These are phyloP conservation scores for Drosophila prolongata DNA, from an alignment of 2,888 invertebrate species.

Conservation along the genomic window DNA sequence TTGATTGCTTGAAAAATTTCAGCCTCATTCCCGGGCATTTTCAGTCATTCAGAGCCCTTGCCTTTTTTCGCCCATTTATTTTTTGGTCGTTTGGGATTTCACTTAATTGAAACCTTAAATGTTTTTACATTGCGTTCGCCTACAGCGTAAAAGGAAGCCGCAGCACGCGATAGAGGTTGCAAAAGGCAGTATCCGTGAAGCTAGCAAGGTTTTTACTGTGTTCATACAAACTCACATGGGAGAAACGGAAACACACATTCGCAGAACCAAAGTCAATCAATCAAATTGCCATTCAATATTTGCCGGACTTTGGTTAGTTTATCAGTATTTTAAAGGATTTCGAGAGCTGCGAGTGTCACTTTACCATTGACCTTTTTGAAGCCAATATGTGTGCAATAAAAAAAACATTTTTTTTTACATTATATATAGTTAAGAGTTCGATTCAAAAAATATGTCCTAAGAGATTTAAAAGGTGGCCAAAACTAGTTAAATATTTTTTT, in stretches of 20 bases:
- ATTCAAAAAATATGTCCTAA: no score
- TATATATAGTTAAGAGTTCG: no score
- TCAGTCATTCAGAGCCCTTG: constrained; percentile 38
- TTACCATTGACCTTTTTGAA: neutral
- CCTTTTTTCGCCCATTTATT: constrained; percentile 37
- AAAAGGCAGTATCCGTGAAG: constrained; percentile 1
- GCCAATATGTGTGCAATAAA: no score
- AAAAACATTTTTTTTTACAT: no score
- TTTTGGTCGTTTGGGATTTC: constrained; percentile 57
- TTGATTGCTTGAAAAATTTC: constrained; percentile 71
- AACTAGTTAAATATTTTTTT: no score
- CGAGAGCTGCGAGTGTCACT: constrained; percentile 13
- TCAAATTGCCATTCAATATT: constrained; percentile 61
- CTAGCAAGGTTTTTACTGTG: constrained; percentile 8
- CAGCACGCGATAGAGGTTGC: constrained; percentile 2
- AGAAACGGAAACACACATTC: constrained; percentile 9
- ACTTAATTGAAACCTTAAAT: constrained; percentile 78
- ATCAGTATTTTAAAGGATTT: constrained; percentile 4
- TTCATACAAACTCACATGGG: constrained; percentile 11
- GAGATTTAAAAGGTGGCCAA: no score
- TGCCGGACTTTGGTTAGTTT: constrained; percentile 39
- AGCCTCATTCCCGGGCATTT: constrained; percentile 42
- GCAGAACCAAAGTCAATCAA: constrained; percentile 44
- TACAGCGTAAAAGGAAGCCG: constrained; percentile 45
- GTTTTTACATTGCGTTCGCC: constrained; percentile 65